Evolutionary conservation across 2,113 vertebrate genomes (phyloP).

Genomic region (Upupa epops): DNA sequence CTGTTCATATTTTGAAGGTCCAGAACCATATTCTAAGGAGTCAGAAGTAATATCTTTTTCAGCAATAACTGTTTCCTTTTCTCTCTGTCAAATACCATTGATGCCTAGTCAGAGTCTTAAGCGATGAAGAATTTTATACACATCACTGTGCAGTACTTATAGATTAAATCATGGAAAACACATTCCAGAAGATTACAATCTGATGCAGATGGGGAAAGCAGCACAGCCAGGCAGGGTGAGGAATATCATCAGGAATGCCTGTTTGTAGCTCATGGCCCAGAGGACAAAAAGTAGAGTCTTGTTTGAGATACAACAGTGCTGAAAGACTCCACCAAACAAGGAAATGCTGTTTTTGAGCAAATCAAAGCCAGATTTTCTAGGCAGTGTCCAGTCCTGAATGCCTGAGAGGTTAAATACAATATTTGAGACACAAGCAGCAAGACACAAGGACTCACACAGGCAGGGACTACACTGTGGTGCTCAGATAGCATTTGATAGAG

Average conservation of each 20-base stretch:
- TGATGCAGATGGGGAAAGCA: conserved; percentile 33
- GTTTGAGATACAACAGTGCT: neutral
- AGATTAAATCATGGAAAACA: conserved; percentile 26
- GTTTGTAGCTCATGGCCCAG: neutral
- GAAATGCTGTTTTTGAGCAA: neutral
- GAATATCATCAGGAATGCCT: conserved; percentile 36
- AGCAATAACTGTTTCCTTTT: neutral
- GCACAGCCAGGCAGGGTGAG: neutral
- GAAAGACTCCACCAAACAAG: neutral
- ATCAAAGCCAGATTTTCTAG: neutral
- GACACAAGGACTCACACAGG: neutral
- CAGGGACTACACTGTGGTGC: accelerated
- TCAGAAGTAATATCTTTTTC: neutral
- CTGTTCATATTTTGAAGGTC: neutral
- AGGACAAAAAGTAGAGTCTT: neutral
- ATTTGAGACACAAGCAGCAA: neutral
- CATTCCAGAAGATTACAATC: conserved; percentile 27
- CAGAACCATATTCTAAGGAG: neutral
- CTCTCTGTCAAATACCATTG: neutral
- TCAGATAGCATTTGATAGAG: neutral
- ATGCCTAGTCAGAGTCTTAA: neutral
- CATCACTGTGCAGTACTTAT: neutral
- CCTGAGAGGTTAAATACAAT: neutral
- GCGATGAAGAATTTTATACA: neutral
- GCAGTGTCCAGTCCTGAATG: neutral